Conservation (phyloP, 2,888 invertebrate genomes). For the Ceratothoa steindachneri region DNA sequence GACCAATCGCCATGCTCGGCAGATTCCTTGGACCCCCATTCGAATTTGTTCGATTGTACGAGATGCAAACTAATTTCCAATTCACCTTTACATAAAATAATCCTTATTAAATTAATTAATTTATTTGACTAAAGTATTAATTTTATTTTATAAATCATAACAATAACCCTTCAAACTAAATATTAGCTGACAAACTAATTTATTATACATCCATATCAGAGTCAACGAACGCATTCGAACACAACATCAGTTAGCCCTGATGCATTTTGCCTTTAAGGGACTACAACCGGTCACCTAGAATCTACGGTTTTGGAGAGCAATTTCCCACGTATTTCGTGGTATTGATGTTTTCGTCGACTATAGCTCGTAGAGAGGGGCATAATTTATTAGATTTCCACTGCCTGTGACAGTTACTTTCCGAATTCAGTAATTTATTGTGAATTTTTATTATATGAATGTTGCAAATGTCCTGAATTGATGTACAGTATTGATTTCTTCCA, state of each 20-base stretch:
- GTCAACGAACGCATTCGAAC: background rate
- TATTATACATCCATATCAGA: background rate
- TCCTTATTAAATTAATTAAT: too few relatives aligned
- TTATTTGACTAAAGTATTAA: too few relatives aligned
- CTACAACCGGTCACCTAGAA: slow-evolving; percentile 11
- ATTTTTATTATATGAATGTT: slow-evolving; percentile 13
- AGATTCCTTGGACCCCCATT: slow-evolving; percentile 12
- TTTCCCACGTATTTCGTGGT: slow-evolving; percentile 15
- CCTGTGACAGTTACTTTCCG: slow-evolving; percentile 1
- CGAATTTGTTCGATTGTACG: background rate
- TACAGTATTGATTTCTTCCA: slow-evolving; percentile 3
- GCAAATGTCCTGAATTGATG: slow-evolving; percentile 11
- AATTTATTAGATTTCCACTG: slow-evolving; percentile 15
- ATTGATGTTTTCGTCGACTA: slow-evolving; percentile 10
- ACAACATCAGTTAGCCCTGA: background rate
- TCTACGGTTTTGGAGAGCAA: slow-evolving; percentile 12
- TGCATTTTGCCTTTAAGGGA: slow-evolving; percentile 5
- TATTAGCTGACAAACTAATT: too few relatives aligned
- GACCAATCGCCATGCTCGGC: slow-evolving; percentile 13
- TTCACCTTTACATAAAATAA: too few relatives aligned
- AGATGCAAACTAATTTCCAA: too few relatives aligned
- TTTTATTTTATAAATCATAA: too few relatives aligned
- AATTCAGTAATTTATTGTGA: slow-evolving; percentile 12
- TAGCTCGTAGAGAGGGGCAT: slow-evolving; percentile 1
- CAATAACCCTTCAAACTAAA: too few relatives aligned